Percentiles rank a stretch among this genome's conserved stretches.
Evolutionary conservation across 2,797 vertebrate species (phyloP).

Genomic region (Coendou prehensilis): DNA sequence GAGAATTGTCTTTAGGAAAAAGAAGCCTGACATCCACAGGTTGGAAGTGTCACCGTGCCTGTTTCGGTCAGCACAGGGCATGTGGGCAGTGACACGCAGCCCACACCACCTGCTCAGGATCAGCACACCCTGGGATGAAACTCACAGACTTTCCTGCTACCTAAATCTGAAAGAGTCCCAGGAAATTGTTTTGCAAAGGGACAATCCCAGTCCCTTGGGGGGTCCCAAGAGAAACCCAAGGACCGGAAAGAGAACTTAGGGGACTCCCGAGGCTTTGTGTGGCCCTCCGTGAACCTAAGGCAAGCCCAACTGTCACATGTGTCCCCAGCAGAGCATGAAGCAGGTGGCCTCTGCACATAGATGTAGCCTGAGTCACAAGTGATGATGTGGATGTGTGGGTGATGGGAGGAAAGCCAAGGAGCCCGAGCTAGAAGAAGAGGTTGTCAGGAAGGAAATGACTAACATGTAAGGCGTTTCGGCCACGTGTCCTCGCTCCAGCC

Average conservation of each 20-base stretch:
- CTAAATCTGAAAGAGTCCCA: neutral
- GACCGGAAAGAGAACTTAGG: neutral
- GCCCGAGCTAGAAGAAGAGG: neutral
- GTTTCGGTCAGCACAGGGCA: accelerated
- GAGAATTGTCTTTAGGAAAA: neutral
- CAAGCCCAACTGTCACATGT: accelerated
- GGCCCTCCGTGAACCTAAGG: accelerated
- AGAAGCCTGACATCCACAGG: neutral
- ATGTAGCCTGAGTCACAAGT: neutral
- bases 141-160: neutral
- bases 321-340: neutral
- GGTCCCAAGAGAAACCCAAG: neutral
- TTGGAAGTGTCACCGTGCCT: neutral
- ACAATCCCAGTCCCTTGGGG: neutral
- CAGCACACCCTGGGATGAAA: neutral
- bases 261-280: neutral
- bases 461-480: neutral
- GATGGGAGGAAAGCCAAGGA: neutral
- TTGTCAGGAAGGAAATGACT: conserved; percentile 69
- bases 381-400: neutral
- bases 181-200: neutral
- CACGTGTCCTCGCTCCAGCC: neutral
- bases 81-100: accelerated
- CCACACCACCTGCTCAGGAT: accelerated
- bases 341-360: neutral